These are phyloP conservation scores for Ichneumoninae sp. DNA, from an alignment of 2,888 invertebrate species.

Conservation along the genomic window DNA sequence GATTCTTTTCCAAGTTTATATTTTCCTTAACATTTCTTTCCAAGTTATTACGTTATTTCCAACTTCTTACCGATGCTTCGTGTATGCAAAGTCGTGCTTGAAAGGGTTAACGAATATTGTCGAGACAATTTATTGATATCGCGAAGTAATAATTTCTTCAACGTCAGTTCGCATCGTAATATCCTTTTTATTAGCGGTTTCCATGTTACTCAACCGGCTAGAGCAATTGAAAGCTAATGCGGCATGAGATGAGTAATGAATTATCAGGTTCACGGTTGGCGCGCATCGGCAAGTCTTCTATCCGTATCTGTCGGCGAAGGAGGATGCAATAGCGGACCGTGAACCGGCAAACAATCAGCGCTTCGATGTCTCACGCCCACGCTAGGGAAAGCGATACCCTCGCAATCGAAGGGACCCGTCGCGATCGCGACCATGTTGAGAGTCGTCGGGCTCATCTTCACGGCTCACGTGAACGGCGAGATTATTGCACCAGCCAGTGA, in stretches of 20 bases:
- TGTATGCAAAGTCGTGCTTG: background rate
- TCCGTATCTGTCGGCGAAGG: background rate
- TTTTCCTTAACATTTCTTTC: background rate
- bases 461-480: background rate
- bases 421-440: background rate
- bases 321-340: slow-evolving; percentile 1
- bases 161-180: background rate
- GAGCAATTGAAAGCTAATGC: background rate
- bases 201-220: background rate
- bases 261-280: slow-evolving; percentile 2
- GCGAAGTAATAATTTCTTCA: background rate
- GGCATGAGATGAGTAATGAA: background rate
- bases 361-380: background rate
- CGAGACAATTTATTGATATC: background rate
- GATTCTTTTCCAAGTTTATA: background rate
- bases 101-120: background rate
- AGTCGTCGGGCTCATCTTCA: background rate
- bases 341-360: slow-evolving; percentile 15
- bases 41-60: background rate
- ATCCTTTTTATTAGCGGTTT: background rate
- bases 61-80: background rate
- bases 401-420: background rate
- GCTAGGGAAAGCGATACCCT: slow-evolving; percentile 7
- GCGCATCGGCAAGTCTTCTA: slow-evolving; percentile 3
- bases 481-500: background rate